These are phyloP conservation scores for Diloba caeruleocephala DNA, from an alignment of 2,888 invertebrate genomes.

Conservation along the genomic window DNA sequence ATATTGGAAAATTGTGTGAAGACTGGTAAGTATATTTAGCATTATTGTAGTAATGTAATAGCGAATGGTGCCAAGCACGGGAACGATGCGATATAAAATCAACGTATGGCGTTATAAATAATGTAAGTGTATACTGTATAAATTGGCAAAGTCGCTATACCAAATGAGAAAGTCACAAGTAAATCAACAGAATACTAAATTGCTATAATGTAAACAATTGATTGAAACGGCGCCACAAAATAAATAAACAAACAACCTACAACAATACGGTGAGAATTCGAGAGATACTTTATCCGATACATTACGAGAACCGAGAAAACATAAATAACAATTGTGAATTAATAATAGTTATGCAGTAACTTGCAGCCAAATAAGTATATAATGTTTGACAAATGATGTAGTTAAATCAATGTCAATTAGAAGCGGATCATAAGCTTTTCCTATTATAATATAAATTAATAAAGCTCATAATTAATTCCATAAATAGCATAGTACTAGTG, in stretches of 20 bases:
- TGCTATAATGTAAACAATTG: constrained; percentile 70
- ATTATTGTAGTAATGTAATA: constrained; percentile 29
- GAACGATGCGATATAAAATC: constrained; percentile 51
- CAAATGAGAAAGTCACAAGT: constrained; percentile 57
- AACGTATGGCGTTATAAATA: constrained; percentile 63
- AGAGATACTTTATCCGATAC: constrained; percentile 15
- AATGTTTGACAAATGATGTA: constrained; percentile 23
- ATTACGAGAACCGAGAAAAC: constrained; percentile 12
- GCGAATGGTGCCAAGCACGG: constrained; percentile 50
- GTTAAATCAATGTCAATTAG: constrained; percentile 41
- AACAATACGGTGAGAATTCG: constrained; percentile 18
- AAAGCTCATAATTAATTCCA: constrained; percentile 14
- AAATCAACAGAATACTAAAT: constrained; percentile 69
- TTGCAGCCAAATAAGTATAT: neutral
- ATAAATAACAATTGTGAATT: constrained; percentile 7
- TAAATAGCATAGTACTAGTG: neutral
- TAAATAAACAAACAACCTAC: constrained; percentile 40
- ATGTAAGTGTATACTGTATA: constrained; percentile 49
- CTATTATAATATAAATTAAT: constrained; percentile 12
- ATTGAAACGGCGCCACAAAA: constrained; percentile 54
- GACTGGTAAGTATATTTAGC: constrained; percentile 24
- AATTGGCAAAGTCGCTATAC: constrained; percentile 58
- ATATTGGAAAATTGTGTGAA: constrained; percentile 34
- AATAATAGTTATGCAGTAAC: neutral
- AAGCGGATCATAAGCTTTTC: constrained; percentile 8